Evolutionary conservation across 2,797 vertebrate species (phyloP).

Genomic region (Kryptopterus vitreolus): DNA sequence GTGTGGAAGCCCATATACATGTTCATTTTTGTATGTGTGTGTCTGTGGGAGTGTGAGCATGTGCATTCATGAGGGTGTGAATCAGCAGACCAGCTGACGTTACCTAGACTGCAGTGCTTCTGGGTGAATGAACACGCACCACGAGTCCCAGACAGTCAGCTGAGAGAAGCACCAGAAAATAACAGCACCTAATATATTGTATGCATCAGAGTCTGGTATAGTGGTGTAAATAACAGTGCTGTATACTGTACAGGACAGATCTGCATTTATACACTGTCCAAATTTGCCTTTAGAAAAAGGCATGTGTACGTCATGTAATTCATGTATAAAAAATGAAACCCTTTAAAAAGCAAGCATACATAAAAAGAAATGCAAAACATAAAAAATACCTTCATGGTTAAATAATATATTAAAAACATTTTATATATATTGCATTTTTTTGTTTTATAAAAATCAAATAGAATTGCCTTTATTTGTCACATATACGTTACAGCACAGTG

Average conservation of each 20-base stretch:
- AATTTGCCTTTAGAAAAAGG: no score
- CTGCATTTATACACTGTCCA: not conserved
- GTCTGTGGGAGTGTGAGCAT: slow-evolving; percentile 17
- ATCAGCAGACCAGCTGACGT: slow-evolving; percentile 20
- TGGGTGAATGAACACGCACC: slow-evolving; percentile 36
- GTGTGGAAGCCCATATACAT: not conserved
- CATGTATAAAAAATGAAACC: no score
- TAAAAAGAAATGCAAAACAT: no score
- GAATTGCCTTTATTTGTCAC: no score
- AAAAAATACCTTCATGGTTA: no score
- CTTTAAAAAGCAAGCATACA: no score
- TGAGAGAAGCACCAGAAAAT: slow-evolving; percentile 4
- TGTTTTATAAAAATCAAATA: no score
- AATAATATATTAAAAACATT: no score
- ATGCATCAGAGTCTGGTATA: not conserved
- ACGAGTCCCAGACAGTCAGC: slow-evolving; percentile 12
- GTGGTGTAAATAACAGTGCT: not conserved
- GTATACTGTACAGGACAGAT: not conserved
- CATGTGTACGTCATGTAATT: no score
- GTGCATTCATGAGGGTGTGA: slow-evolving; percentile 2
- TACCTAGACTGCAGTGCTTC: slow-evolving; percentile 29
- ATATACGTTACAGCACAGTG: no score
- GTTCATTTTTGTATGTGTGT: slow-evolving; percentile 7
- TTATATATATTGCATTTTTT: no score
- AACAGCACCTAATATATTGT: not conserved